Base-by-base conservation (phyloP, 37 sponge, comb jelly and placozoan species). In the Amphimedon queenslandica region DNA sequence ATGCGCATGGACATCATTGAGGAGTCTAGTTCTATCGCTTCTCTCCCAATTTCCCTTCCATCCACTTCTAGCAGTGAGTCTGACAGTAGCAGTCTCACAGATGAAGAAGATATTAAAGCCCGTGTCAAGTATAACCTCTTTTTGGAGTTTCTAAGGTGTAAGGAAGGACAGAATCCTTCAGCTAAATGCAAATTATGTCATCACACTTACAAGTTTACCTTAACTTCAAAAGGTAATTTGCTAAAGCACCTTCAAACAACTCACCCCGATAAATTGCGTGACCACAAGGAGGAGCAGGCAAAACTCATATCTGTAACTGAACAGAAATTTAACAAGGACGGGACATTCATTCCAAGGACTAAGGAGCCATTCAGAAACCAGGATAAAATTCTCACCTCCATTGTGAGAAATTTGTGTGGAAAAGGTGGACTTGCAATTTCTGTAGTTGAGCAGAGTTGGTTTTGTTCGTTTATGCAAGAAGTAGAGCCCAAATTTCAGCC, bases 371-470 rank as follows among this genome's bases (percentile, higher is more conserved):
- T 60, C 61, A 11, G 27, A n/a, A 60, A 60, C 27, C 61, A 60
- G 21, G 61, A 60, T 25, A 60, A 6, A 25, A 60, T 60, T 60
- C 61, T 60, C 28, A 25, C 28, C 27, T 25, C 24, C 28, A 60
- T 60, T n/a, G 61, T 60, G 21, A 60, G 21, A 60, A 60, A 60
- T 60, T 5, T 60, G 24, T 60, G 61, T 60, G 61, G 61, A 6
- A 13, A 25, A 6, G 61, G 61, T 11, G 61, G 61, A n/a, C 27
- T 60, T 13, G 24, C 61, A n/a, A 60, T 60, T 25, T 60, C 27
- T 60, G 28, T n/a, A n/a, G 61, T 60, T 25, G 61, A 25, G 61
- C 61, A 60, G 61, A 11, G 28, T 60, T 60, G 61, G 61, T 60
- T 60, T 60, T n/a, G 61, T 11, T 13, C 23, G 23, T 60, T 60